Evolutionary conservation across 2,113 vertebrate genomes (phyloP), one percentile per base, ranked within the genome.

Genomic region (Sarotherodon lohbergeri): DNA sequence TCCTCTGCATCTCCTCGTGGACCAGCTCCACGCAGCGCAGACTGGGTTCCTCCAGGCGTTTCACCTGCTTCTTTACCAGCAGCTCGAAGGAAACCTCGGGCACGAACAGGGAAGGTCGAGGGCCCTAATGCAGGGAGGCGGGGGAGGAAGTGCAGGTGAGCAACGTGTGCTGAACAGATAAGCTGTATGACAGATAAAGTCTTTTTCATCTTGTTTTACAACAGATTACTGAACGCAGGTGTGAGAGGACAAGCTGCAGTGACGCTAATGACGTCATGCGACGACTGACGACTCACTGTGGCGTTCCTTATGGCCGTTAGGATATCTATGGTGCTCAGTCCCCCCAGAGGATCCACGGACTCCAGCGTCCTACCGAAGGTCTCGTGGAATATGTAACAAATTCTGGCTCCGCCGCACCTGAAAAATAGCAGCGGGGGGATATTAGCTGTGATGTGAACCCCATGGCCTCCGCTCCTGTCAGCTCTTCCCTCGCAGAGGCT

Each of bases 351-450:
- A 92, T 99, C 98, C 89, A 99, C 98, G 6, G 98, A 99, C 95
- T 99, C 98, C 96, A 99, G 93, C 17, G 99, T 99, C 92, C 98
- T 96, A 61, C 99, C 99, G 89, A 99, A 99, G 27, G 99, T 99
- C 94, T 99, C 98, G 73, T 99, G 99, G 95, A 99, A 99, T 91
- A 99, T 99, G 82, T 99, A 99, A 94, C 98, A 99, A 94, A 99
- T 99, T 88, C 98, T 95, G 90, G 99, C 98, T 95, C 98, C 98
- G 11, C 98, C 98, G 1, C 98, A 99, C 92, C 99, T 99, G 95
- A 92, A 97, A 96, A 91, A 90, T 4, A 90, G 48, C 63, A 76
- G 90, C 11, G 54, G 59, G 61, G 66, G 81, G 83, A 84, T 82
- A 91, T 92, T 81, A 86, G 86, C 66, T 59, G 84, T 61, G 89